phyloP scores from a whole-genome alignment of 2,888 invertebrate species.

The Hypomecis atomaria region DNA sequence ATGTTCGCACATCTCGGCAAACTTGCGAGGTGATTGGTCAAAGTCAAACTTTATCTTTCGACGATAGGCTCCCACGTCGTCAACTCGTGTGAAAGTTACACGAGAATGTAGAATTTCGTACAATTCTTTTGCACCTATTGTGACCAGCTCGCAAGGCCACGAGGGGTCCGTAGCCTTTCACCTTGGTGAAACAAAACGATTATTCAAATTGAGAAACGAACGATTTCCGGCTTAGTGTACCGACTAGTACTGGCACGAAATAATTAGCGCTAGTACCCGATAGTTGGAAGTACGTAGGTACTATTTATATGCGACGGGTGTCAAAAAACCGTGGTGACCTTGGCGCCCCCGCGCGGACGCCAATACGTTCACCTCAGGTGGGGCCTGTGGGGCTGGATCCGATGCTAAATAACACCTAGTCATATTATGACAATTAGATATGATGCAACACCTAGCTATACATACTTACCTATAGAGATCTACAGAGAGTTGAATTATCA shows the following conservation, averaged over 20 bases:
- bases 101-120: constrained; percentile 24
- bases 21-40: constrained; percentile 38
- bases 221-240: constrained; percentile 72
- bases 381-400: constrained; percentile 69
- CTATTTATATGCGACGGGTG: constrained; percentile 77
- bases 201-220: constrained; percentile 75
- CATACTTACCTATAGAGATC: background rate
- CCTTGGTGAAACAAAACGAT: constrained; percentile 63
- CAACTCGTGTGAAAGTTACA: constrained; percentile 27
- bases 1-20: constrained; percentile 38
- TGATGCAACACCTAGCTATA: constrained; percentile 38
- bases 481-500: constrained; percentile 1
- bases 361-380: constrained; percentile 81
- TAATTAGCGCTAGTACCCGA: constrained; percentile 61
- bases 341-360: constrained; percentile 81
- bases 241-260: constrained; percentile 62
- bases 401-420: constrained; percentile 48
- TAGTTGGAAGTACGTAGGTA: constrained; percentile 65
- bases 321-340: constrained; percentile 83
- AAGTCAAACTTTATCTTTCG: constrained; percentile 31
- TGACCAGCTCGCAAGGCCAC: constrained; percentile 48
- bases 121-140: constrained; percentile 37
- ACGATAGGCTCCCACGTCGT: constrained; percentile 19
- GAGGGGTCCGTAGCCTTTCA: constrained; percentile 67
- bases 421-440: constrained; percentile 40